Base-by-base conservation (phyloP, 2,113 vertebrate genomes). In the Coptodon bakossiorum region DNA sequence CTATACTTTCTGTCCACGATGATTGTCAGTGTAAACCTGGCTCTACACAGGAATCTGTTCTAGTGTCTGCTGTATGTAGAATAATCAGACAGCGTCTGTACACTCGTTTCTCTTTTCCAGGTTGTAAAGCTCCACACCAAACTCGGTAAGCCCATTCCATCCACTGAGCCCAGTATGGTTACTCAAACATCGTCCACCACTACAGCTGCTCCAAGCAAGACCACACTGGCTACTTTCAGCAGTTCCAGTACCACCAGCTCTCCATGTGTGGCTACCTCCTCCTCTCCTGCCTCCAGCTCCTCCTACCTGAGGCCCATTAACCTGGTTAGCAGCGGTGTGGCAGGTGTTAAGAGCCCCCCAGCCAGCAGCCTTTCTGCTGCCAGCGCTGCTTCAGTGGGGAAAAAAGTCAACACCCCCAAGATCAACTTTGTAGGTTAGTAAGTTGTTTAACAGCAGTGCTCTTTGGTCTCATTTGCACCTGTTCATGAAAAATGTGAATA, bases 101-200 rank as follows among this genome's bases (percentile, higher is more conserved):
- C 19, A 12, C 8, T 79, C 9, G 11, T 16, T 86, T 83, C 52
- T 90, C 84, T 89, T 34, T 9, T 95, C 1, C 76, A 99, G 99
- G 99, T 99, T 85, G 98, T 99, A 82, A 99, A 99, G 94, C 96
- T 99, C 89, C 99, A 99, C 89, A 99, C 98, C 90, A 99, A 99
- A 95, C 98, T 99, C 59, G 99, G 99, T 85, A 99, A 99, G 93
- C 98, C 98, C 61, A 99, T 99, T 96, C 98, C 98, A 81, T 99
- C 99, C 6, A 99, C 98, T 17, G 98, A 99, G 96, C 98, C 99
- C 92, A 99, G 98, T 2, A 97, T 99, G 91, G 97, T 98, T 87
- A 97, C 97, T 59, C 98, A 99, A 91, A 96, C 97, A 10, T 93
- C 96, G 9, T 95, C 98, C 16, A 97, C 98, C 86, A 97, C 97